These are phyloP conservation scores for Archips crataeganus DNA, from an alignment of 2,888 invertebrate species.

Conservation along the genomic window DNA sequence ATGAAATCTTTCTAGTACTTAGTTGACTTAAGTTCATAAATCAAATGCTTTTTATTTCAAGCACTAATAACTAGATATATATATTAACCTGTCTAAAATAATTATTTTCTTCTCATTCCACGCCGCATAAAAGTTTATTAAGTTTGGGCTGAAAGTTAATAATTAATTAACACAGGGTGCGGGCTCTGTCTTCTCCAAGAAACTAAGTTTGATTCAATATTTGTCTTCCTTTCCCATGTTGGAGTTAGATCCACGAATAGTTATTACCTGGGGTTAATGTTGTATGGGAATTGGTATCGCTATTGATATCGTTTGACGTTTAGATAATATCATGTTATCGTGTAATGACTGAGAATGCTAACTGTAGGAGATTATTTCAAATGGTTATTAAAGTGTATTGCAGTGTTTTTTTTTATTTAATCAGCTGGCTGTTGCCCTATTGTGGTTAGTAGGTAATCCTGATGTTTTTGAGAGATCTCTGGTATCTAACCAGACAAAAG, in stretches of 20 bases:
- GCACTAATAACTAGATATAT: too few species aligned
- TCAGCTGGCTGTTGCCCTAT: too few species aligned
- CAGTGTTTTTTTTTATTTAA: too few species aligned
- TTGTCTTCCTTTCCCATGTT: constrained; percentile 72
- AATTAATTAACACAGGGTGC: constrained; percentile 64
- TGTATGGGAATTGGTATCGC: constrained; percentile 14
- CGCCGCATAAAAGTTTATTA: constrained; percentile 45
- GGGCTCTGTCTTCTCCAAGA: constrained; percentile 62
- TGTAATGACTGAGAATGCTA: not conserved
- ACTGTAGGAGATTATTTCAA: too few species aligned
- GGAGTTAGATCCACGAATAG: constrained; percentile 34
- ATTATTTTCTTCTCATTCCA: not conserved
- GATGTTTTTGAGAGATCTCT: too few species aligned
- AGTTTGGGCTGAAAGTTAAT: constrained; percentile 59
- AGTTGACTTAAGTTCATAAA: too few species aligned
- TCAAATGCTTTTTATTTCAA: too few species aligned
- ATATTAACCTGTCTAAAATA: not conserved
- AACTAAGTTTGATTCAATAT: constrained; percentile 72
- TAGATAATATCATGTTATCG: not conserved
- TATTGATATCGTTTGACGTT: constrained; percentile 3
- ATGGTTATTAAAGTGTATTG: too few species aligned
- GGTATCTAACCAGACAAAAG: too few species aligned
- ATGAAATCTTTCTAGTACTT: too few species aligned
- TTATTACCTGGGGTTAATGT: constrained; percentile 35
- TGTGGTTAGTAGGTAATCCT: too few species aligned